These are phyloP conservation scores for Anas acuta DNA, from an alignment of 2,797 vertebrate genomes.

Conservation along the genomic window DNA sequence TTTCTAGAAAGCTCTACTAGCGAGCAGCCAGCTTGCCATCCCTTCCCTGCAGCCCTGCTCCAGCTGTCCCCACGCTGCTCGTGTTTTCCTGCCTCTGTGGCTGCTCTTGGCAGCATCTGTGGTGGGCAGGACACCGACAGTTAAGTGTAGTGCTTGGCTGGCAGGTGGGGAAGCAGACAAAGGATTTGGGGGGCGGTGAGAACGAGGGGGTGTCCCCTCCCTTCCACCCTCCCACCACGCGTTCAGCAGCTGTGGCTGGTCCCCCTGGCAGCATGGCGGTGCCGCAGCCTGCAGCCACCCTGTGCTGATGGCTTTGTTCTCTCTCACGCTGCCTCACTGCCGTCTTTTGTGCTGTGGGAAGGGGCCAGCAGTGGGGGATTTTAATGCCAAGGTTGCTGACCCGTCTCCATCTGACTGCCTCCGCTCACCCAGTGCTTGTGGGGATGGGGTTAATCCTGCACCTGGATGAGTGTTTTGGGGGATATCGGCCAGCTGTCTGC, in stretches of 20 bases:
- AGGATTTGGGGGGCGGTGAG: neutral
- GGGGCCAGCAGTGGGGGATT: neutral
- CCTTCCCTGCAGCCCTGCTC: neutral
- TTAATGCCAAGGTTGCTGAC: neutral
- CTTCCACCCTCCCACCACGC: too few relatives aligned
- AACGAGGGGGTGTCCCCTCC: too few relatives aligned
- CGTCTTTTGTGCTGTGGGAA: too few relatives aligned
- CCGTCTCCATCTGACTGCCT: neutral
- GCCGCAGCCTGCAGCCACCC: too few relatives aligned
- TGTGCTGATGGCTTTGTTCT: neutral
- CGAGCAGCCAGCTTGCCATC: neutral
- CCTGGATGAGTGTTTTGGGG: neutral
- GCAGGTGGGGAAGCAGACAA: neutral
- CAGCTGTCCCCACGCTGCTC: accelerated
- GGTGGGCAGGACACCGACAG: neutral
- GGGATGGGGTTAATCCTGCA: neutral
- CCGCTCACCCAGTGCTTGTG: neutral
- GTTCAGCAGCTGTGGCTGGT: too few relatives aligned
- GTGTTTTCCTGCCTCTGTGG: neutral
- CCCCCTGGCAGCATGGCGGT: too few relatives aligned
- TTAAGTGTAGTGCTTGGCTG: neutral
- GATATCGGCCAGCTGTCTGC: neutral
- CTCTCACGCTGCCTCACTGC: too few relatives aligned
- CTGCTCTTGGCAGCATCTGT: accelerated
- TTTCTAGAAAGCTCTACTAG: neutral